phyloP scores from a whole-genome alignment of 1,140 invertebrate species.

The Anoplophora glabripennis region DNA sequence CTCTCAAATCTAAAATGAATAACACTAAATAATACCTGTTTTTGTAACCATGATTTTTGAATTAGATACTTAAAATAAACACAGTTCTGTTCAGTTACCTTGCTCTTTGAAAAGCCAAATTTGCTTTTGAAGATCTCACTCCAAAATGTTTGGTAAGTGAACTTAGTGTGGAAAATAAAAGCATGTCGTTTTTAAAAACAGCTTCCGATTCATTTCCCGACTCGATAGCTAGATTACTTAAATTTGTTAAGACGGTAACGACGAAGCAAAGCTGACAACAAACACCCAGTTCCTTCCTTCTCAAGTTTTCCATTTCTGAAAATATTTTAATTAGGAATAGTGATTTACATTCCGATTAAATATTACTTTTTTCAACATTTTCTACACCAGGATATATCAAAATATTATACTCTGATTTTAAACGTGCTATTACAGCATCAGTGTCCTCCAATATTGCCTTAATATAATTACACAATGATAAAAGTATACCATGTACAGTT shows the following conservation, averaged over 20 bases:
- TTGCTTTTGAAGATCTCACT: conserved; percentile 46
- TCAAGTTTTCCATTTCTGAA: conserved; percentile 47
- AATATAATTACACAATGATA: conserved; percentile 44
- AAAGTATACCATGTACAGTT: conserved; percentile 44
- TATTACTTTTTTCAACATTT: conserved; percentile 40
- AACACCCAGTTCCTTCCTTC: conserved; percentile 50
- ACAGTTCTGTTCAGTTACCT: conserved; percentile 42
- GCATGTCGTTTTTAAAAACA: conserved; percentile 52
- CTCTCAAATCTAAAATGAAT: conserved; percentile 53
- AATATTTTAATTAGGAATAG: not conserved
- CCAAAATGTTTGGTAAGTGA: conserved; percentile 54
- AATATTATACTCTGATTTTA: conserved; percentile 50
- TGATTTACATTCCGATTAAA: not conserved
- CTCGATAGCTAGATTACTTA: conserved; percentile 46
- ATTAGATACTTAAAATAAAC: conserved; percentile 6
- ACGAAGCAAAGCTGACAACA: conserved; percentile 52
- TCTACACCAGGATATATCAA: conserved; percentile 39
- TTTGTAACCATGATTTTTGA: not conserved
- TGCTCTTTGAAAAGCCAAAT: conserved; percentile 51
- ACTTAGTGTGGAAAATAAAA: conserved; percentile 49
- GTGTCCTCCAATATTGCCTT: conserved; percentile 51
- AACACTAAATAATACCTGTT: conserved; percentile 2
- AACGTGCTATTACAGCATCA: conserved; percentile 49
- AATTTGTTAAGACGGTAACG: conserved; percentile 46
- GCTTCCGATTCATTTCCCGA: conserved; percentile 47